Evolutionary conservation across 2,797 vertebrate species (phyloP).

Genomic region (Dromococcyx pavoninus): DNA sequence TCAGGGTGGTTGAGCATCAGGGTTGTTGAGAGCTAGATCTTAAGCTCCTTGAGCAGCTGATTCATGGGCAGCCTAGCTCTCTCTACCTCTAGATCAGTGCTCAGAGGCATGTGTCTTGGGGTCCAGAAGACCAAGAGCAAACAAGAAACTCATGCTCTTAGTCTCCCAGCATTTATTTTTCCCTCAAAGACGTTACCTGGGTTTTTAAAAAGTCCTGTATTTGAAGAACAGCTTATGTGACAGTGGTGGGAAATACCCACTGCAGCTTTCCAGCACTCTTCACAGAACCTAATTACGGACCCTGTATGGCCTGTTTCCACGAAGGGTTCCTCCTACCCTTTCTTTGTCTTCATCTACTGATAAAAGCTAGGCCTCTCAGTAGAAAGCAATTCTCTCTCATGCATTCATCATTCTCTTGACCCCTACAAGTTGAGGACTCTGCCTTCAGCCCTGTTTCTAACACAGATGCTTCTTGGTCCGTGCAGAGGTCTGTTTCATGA

Average conservation of each 20-base stretch:
- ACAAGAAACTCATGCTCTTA: neutral
- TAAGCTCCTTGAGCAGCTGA: neutral
- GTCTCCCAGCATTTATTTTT: neutral
- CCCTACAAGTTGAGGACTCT: neutral
- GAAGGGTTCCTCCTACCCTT: neutral
- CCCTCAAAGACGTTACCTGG: neutral
- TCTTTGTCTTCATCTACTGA: neutral
- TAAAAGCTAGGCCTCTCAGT: neutral
- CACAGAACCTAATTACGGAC: neutral
- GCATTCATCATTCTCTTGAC: neutral
- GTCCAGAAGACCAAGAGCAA: neutral
- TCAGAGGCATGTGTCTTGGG: neutral
- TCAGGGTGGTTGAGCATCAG: accelerated
- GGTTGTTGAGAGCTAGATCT: neutral
- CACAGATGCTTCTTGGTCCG: neutral
- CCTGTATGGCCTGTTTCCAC: neutral
- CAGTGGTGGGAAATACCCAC: neutral
- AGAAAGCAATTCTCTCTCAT: neutral
- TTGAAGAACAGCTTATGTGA: neutral
- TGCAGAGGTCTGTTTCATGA: neutral
- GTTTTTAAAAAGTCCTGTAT: neutral
- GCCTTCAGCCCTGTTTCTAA: neutral
- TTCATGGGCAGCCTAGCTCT: neutral
- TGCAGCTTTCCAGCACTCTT: neutral
- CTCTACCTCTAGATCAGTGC: neutral